Conservation (phyloP, 2,888 invertebrate genomes). For the Rhabditoides inermis region DNA sequence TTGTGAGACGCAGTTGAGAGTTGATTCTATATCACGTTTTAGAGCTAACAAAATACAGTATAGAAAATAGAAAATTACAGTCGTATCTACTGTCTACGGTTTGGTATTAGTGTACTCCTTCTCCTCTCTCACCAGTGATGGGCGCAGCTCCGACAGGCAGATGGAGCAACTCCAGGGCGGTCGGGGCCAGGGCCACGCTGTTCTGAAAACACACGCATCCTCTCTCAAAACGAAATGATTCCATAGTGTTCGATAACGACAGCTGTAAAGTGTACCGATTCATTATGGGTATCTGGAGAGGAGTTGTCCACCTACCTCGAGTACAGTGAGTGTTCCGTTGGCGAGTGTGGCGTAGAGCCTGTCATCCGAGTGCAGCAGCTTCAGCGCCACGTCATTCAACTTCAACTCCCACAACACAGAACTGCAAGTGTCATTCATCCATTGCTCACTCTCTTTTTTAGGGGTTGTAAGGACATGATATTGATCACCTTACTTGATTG, state of each 20-base stretch:
- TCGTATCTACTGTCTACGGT: no score
- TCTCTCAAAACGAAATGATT: not conserved
- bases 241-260: no score
- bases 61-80: no score
- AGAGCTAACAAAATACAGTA: constrained; percentile 42
- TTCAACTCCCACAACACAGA: constrained; percentile 55
- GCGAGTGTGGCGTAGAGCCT: constrained; percentile 57
- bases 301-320: constrained; percentile 55
- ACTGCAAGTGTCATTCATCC: constrained; percentile 22
- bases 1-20: not conserved
- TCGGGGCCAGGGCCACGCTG: constrained; percentile 40
- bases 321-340: constrained; percentile 58
- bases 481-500: no score
- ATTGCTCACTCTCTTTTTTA: no score
- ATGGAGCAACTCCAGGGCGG: constrained; percentile 55
- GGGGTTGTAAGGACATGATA: no score
- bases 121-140: no score
- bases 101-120: no score
- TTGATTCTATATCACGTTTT: not conserved
- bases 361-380: constrained; percentile 52
- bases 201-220: constrained; percentile 22
- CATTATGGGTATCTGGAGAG: no score
- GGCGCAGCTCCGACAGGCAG: constrained; percentile 57
- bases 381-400: constrained; percentile 56
- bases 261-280: no score